phyloP scores from a whole-genome alignment of 2,113 vertebrate genomes.

The Probosciger aterrimus region DNA sequence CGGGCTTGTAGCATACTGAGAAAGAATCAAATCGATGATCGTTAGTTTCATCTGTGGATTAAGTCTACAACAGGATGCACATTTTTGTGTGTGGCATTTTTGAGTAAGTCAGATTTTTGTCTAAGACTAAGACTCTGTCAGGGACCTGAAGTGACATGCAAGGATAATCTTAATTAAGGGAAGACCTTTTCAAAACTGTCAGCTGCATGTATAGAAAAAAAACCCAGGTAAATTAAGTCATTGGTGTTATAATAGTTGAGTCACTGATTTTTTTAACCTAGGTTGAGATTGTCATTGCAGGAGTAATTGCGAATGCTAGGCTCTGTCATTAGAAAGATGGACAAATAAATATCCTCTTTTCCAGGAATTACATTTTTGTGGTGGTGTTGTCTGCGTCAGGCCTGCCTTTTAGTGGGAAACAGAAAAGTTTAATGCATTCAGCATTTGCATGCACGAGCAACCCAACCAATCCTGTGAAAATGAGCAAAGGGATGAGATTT shows the following conservation, averaged over 20 bases:
- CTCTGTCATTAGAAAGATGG: neutral
- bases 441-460: neutral
- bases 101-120: neutral
- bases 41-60: neutral
- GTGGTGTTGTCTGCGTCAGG: neutral
- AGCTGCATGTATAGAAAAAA: neutral
- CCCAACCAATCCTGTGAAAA: neutral
- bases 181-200: neutral
- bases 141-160: neutral
- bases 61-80: neutral
- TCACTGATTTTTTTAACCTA: neutral
- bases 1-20: neutral
- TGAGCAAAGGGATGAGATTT: neutral
- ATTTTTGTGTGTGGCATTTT: neutral
- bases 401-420: neutral
- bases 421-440: neutral
- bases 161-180: neutral
- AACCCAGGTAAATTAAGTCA: neutral
- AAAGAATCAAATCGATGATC: neutral
- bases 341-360: neutral
- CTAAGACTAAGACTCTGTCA: neutral
- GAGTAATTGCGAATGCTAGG: neutral
- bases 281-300: neutral
- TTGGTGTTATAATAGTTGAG: neutral
- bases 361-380: neutral